Percentiles rank a stretch among this genome's conserved stretches.
Conservation (phyloP, 2,113 vertebrate species). For the Climacteris rufus region DNA sequence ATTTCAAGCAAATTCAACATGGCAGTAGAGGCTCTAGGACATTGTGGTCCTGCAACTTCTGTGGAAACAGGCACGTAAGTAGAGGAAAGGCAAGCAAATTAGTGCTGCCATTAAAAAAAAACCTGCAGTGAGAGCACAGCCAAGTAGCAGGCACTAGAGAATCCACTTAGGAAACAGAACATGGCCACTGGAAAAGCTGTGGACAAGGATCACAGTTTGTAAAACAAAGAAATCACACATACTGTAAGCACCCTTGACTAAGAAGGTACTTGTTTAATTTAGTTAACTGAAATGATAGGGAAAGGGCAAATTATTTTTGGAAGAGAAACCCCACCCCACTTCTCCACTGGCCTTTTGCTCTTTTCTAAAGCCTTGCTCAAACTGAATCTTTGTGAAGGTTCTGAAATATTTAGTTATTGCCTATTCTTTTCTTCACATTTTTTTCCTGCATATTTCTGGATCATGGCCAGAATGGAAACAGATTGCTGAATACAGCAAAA, state of each 20-base stretch:
- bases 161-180: background rate
- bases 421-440: background rate
- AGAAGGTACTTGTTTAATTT: background rate
- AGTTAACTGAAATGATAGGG: background rate
- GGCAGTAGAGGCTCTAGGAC: background rate
- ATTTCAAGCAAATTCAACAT: background rate
- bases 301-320: background rate
- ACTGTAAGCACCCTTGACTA: background rate
- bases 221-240: background rate
- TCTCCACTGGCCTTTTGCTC: background rate
- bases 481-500: constrained; percentile 53
- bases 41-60: background rate
- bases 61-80: background rate
- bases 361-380: constrained; percentile 6
- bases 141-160: background rate
- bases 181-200: background rate
- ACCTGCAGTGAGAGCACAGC: background rate
- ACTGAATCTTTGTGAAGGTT: constrained; percentile 24
- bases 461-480: constrained; percentile 20
- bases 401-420: constrained; percentile 46
- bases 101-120: background rate
- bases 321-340: background rate
- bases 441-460: background rate
- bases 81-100: background rate
- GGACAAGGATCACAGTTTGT: background rate